Percentiles rank a stretch among this genome's conserved stretches.
Conservation (phyloP, 2,888 invertebrate species). For the Sericinus montela region DNA sequence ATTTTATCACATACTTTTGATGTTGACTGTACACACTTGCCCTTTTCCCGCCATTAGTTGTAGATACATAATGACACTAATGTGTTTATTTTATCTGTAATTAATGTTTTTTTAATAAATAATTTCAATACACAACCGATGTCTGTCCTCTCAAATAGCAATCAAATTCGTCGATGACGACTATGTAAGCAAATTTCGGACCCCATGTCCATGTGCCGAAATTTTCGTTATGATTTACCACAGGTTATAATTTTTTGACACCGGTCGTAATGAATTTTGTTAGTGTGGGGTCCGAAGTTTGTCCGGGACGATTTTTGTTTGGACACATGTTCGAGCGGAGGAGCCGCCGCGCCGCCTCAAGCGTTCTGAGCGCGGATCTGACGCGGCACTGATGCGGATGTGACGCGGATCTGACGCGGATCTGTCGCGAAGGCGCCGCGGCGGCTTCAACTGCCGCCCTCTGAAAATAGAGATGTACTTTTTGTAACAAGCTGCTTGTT, state of each 20-base stretch:
- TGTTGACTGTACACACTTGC: too few species aligned
- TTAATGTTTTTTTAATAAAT: neutral
- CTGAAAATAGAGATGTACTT: constrained; percentile 63
- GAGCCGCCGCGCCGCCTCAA: neutral
- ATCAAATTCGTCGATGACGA: neutral
- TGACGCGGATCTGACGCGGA: neutral
- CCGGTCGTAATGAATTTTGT: neutral
- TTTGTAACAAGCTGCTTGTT: constrained; percentile 52
- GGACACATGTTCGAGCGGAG: constrained; percentile 14
- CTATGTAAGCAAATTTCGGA: constrained; percentile 18
- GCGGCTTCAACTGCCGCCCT: constrained; percentile 29
- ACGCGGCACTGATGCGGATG: neutral
- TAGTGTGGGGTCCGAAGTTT: constrained; percentile 34
- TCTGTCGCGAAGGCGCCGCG: constrained; percentile 1
- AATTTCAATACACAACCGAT: neutral
- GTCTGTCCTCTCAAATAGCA: neutral
- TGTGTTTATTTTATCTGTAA: too few species aligned
- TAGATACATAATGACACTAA: too few species aligned
- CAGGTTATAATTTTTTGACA: neutral
- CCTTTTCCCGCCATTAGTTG: too few species aligned
- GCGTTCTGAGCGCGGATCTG: neutral
- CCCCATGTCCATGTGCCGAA: constrained; percentile 2
- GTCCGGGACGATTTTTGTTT: constrained; percentile 28
- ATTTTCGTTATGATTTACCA: neutral
- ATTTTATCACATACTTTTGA: too few species aligned